Conservation (phyloP, 1,140 invertebrate species). For the Drosophila takahashii region DNA sequence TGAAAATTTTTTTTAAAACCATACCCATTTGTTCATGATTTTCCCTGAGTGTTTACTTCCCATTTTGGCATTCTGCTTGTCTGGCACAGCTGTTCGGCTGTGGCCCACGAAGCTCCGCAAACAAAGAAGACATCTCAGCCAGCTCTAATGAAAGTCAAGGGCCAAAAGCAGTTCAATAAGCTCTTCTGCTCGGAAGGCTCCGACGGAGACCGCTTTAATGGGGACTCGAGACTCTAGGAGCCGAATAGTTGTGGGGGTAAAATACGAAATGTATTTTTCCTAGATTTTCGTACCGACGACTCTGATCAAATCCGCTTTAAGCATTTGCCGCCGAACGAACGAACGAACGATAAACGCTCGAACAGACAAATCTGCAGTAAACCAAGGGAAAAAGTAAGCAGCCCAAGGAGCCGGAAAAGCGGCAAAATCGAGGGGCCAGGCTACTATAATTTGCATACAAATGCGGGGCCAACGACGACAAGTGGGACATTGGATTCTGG, state of each 20-base stretch:
- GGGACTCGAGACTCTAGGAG: slow-evolving; percentile 23
- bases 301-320: slow-evolving; percentile 64
- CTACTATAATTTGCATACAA: slow-evolving; percentile 83
- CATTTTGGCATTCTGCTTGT: slow-evolving; percentile 25
- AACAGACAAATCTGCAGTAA: slow-evolving; percentile 72
- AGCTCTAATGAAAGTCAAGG: slow-evolving; percentile 64
- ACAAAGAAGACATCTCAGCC: slow-evolving; percentile 42
- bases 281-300: not conserved
- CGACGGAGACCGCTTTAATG: slow-evolving; percentile 18
- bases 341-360: slow-evolving; percentile 68
- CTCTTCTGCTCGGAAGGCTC: slow-evolving; percentile 40
- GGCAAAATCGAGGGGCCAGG: slow-evolving; percentile 61
- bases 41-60: slow-evolving; percentile 15
- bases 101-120: slow-evolving; percentile 36
- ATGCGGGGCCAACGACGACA: slow-evolving; percentile 61
- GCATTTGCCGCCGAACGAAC: slow-evolving; percentile 44
- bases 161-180: slow-evolving; percentile 40
- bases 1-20: not conserved
- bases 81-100: slow-evolving; percentile 64
- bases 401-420: slow-evolving; percentile 27
- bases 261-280: slow-evolving; percentile 16
- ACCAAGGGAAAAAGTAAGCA: slow-evolving; percentile 38
- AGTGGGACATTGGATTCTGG: slow-evolving; percentile 56
- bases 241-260: slow-evolving; percentile 23
- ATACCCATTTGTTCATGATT: not conserved